Evolutionary conservation across 2,113 vertebrate species (phyloP).

Genomic region (Silurus meridionalis): DNA sequence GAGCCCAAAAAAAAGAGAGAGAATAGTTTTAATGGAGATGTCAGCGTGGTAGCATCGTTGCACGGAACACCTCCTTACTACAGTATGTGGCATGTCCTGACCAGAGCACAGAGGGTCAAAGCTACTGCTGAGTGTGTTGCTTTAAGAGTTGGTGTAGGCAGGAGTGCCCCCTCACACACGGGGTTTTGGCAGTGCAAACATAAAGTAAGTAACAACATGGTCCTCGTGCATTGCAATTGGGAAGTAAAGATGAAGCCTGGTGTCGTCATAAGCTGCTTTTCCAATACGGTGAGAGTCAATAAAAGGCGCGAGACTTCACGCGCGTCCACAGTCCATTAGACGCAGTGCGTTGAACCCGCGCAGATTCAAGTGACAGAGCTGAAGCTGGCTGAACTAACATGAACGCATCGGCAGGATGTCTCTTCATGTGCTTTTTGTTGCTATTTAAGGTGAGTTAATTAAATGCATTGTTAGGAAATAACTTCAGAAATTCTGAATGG

Average conservation of each 20-base stretch:
- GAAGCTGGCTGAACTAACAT: slow-evolving; percentile 50
- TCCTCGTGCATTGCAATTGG: slow-evolving; percentile 65
- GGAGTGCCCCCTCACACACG: slow-evolving; percentile 70
- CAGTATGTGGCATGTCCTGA: slow-evolving; percentile 25
- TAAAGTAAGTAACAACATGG: slow-evolving; percentile 78
- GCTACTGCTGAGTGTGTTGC: slow-evolving; percentile 59
- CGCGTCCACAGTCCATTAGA: slow-evolving; percentile 22
- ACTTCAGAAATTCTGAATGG: neutral
- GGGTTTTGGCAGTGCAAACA: slow-evolving; percentile 72
- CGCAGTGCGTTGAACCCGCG: slow-evolving; percentile 14
- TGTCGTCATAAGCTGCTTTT: slow-evolving; percentile 57
- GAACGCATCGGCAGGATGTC: slow-evolving; percentile 45
- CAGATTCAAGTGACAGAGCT: slow-evolving; percentile 12
- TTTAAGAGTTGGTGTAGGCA: slow-evolving; percentile 75
- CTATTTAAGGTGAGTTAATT: slow-evolving; percentile 61
- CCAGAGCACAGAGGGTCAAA: slow-evolving; percentile 24
- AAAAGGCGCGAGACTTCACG: slow-evolving; percentile 43
- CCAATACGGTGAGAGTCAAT: slow-evolving; percentile 50
- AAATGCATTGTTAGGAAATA: neutral
- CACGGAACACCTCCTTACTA: slow-evolving; percentile 4
- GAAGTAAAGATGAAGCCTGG: slow-evolving; percentile 63
- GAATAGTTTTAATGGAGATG: neutral
- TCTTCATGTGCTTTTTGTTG: slow-evolving; percentile 55
- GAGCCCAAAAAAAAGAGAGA: neutral
- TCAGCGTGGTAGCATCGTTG: neutral